phyloP scores from a whole-genome alignment of 2,888 invertebrate species.

The Troglohyphantes excavatus region DNA sequence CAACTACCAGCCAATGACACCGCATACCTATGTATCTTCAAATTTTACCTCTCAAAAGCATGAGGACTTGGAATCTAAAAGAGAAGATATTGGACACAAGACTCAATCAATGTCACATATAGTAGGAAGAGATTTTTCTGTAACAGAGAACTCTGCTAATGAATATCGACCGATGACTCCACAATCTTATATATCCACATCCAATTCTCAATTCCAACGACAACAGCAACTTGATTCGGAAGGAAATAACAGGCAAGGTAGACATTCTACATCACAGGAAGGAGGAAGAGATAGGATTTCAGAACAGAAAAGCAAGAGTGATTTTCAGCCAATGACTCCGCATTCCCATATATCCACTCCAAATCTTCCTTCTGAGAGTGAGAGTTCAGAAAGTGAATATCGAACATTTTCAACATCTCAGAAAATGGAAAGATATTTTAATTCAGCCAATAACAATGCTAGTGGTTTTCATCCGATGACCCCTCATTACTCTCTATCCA shows the following conservation, averaged over 20 bases:
- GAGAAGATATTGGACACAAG: neutral
- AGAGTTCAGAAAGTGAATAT: neutral
- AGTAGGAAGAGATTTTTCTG: neutral
- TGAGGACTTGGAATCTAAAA: no score
- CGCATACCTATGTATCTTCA: neutral
- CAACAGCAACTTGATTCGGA: no score
- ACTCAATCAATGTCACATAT: neutral
- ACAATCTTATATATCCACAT: neutral
- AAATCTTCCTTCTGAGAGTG: neutral
- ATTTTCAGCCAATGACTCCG: conserved; percentile 18
- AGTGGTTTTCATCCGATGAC: conserved; percentile 28
- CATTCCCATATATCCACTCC: conserved; percentile 31
- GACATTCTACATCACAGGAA: neutral
- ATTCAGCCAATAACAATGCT: neutral
- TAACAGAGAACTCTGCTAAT: no score
- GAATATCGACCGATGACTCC: neutral
- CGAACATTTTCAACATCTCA: no score
- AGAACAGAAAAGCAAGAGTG: no score
- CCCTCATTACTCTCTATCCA: conserved; percentile 24
- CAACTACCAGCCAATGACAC: neutral
- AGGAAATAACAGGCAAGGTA: neutral
- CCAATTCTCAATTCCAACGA: neutral
- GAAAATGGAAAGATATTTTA: neutral
- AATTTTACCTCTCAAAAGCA: neutral
- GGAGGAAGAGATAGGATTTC: neutral